phyloP scores from a whole-genome alignment of 1,140 invertebrate species.

The Dysdera silvatica region DNA sequence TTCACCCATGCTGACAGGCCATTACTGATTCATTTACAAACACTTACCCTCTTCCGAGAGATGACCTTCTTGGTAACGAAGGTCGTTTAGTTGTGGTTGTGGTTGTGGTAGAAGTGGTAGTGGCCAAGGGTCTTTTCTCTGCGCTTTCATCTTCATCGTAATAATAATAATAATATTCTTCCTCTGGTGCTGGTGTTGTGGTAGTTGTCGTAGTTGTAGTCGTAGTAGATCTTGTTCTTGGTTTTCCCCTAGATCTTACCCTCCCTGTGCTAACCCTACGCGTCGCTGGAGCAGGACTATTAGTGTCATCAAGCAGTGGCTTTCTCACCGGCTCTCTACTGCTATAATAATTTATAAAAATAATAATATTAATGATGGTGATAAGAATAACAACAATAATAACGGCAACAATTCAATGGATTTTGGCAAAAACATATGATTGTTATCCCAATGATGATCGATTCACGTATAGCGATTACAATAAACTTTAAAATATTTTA shows the following conservation, averaged over 20 bases:
- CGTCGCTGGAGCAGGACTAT: too few relatives aligned
- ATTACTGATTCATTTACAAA: not conserved
- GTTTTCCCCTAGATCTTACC: not conserved
- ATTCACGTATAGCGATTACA: too few relatives aligned
- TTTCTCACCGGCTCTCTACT: too few relatives aligned
- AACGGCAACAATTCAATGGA: too few relatives aligned
- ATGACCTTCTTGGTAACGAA: not conserved
- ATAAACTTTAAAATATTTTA: too few relatives aligned
- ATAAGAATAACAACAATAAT: too few relatives aligned
- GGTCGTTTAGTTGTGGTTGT: constrained; percentile 27
- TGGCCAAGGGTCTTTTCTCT: not conserved
- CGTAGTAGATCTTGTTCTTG: constrained; percentile 6
- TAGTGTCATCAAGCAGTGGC: too few relatives aligned
- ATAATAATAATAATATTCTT: constrained; percentile 24
- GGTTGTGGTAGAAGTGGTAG: constrained; percentile 31
- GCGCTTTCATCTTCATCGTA: constrained; percentile 12
- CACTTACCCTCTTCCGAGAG: not conserved
- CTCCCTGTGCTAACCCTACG: too few relatives aligned
- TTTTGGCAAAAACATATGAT: too few relatives aligned
- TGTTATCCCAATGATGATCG: too few relatives aligned
- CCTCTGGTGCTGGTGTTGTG: not conserved
- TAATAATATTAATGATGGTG: too few relatives aligned
- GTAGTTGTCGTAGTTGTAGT: constrained; percentile 27
- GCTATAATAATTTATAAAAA: too few relatives aligned
- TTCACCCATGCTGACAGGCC: not conserved